A percentile compares a stretch with the other conserved stretches of the same genome.
These are phyloP conservation scores for Stictonetta naevosa DNA, from an alignment of 2,113 vertebrate species.

Conservation along the genomic window DNA sequence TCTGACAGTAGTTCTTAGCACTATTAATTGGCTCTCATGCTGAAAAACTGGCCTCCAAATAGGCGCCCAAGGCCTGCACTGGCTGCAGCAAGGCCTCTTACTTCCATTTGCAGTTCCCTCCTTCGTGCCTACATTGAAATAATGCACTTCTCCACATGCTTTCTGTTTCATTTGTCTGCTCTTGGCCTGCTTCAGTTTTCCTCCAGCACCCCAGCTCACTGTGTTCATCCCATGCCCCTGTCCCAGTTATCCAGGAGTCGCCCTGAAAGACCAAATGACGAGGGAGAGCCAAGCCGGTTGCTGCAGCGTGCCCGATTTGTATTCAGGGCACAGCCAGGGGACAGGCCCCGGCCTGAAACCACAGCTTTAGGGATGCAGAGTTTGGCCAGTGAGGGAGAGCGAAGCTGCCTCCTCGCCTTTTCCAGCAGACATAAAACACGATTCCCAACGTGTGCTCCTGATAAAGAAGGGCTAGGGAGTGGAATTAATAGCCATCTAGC, in stretches of 20 bases:
- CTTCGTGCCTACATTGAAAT: background rate
- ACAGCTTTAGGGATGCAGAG: constrained; percentile 18
- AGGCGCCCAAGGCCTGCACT: background rate
- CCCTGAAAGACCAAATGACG: background rate
- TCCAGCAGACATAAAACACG: constrained; percentile 56
- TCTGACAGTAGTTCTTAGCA: background rate
- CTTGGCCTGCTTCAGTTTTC: background rate
- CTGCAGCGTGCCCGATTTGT: background rate
- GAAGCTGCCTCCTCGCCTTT: background rate
- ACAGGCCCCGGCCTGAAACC: constrained; percentile 1
- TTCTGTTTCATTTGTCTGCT: background rate
- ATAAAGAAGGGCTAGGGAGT: constrained; percentile 28
- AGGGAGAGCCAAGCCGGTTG: background rate
- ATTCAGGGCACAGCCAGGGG: background rate
- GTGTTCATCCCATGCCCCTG: background rate
- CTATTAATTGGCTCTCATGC: background rate
- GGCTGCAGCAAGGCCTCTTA: background rate
- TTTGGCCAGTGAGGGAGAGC: background rate
- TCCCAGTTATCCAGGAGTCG: too few species aligned
- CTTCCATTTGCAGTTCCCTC: background rate
- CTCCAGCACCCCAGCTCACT: background rate
- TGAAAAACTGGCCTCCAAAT: background rate
- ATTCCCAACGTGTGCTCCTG: constrained; percentile 51
- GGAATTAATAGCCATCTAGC: constrained; percentile 36
- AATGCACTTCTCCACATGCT: background rate